Percentiles rank a stretch among this genome's conserved stretches.
phyloP scores from a whole-genome alignment of 2,888 invertebrate genomes.

The Salticus scenicus region DNA sequence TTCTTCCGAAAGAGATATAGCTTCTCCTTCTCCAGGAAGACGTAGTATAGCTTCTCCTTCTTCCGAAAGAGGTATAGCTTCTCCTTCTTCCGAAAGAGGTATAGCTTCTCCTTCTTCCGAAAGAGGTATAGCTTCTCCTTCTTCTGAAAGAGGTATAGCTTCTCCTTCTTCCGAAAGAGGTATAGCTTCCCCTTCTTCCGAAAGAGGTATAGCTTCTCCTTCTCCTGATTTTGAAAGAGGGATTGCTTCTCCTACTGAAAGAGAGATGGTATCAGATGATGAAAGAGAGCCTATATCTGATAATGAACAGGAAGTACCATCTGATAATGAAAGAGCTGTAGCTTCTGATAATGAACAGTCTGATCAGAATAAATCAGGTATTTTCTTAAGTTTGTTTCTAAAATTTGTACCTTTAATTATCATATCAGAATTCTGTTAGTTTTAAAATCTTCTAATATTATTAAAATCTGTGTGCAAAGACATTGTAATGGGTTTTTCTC shows the following conservation, averaged over 20 bases:
- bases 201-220: neutral
- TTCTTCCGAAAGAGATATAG: conserved; percentile 20
- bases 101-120: neutral
- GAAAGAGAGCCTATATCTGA: neutral
- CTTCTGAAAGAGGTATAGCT: neutral
- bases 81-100: neutral
- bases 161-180: neutral
- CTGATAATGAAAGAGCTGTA: neutral
- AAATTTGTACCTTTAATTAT: too few relatives aligned
- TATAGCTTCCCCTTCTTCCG: neutral
- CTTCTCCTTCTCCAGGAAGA: neutral
- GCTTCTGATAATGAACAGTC: neutral
- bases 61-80: neutral
- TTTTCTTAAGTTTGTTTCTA: too few relatives aligned
- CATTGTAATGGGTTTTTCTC: too few relatives aligned
- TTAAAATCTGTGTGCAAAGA: too few relatives aligned
- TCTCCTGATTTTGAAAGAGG: neutral
- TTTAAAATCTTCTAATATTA: too few relatives aligned
- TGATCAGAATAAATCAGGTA: neutral
- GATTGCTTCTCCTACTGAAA: neutral
- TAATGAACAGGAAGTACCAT: neutral
- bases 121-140: neutral
- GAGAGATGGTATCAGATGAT: neutral
- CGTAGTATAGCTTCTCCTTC: neutral
- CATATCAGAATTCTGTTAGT: too few relatives aligned